phyloP scores from a whole-genome alignment of 2,113 vertebrate genomes.

The Corythornis vintsioides region DNA sequence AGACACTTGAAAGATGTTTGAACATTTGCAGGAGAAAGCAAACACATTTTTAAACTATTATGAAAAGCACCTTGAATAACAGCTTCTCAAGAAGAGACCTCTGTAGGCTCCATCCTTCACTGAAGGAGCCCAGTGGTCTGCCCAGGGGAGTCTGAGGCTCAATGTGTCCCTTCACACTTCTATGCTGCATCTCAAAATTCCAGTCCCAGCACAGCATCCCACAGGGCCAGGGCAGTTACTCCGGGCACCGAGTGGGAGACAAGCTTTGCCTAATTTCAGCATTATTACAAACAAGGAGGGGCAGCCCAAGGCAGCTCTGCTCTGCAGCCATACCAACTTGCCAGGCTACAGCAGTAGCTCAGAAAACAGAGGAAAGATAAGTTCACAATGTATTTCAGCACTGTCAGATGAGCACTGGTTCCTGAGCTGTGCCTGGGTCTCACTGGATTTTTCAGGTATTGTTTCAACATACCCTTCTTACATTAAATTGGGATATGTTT shows the following conservation, averaged over 20 bases:
- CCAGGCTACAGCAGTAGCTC: not conserved
- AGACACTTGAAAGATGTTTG: slow-evolving; percentile 51
- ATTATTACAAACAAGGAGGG: not conserved
- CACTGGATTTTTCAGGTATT: not conserved
- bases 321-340: not conserved
- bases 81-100: slow-evolving; percentile 29
- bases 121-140: slow-evolving; percentile 34
- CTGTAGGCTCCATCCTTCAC: slow-evolving; percentile 22
- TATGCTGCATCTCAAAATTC: slow-evolving; percentile 67
- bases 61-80: slow-evolving; percentile 47
- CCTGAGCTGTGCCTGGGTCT: not conserved
- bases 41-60: slow-evolving; percentile 47
- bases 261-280: not conserved
- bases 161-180: slow-evolving; percentile 50
- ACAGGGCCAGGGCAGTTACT: not conserved
- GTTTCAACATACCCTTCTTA: not conserved
- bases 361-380: not conserved
- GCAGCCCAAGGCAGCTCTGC: not conserved
- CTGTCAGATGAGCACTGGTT: not conserved
- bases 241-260: not conserved
- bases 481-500: not conserved
- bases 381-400: not conserved
- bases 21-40: slow-evolving; percentile 42
- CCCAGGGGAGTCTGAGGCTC: slow-evolving; percentile 54
- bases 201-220: slow-evolving; percentile 2